Base-by-base conservation (phyloP, 2,113 vertebrate species). In the Gambusia affinis region DNA sequence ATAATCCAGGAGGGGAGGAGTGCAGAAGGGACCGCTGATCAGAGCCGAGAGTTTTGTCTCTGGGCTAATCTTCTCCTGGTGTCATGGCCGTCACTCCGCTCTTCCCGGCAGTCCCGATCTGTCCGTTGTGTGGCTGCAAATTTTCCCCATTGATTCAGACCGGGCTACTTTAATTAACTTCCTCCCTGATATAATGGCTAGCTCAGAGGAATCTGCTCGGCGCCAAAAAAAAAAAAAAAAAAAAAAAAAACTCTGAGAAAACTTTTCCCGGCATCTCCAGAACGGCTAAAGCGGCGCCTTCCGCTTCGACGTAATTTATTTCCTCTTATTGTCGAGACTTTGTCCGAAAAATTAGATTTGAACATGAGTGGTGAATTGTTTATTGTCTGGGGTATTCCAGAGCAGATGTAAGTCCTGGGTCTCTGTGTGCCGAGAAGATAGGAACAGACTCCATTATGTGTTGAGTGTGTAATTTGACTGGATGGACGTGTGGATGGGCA, bases 101-200 rank as follows among this genome's bases (percentile, higher is more conserved):
- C 87, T 79, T 77, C 82, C 88, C 89, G 86, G 90, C 85, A 70
- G 91, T 88, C 91, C 87, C 61, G 67, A 82, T 88, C 85, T 60
- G 87, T 86, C 88, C 51, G 72, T 83, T 57, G 86, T 29, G 64
- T 35, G 71, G 80, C 75, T 65, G 80, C 82, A 92, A 94, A 94
- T 93, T 93, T 93, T 92, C 72, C 88, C 90, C 86, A 91, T 93
- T 95, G 93, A 95, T 92, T 94, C 90, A 84, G 79, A 87, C 88
- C 75, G 85, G 89, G 89, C 90, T 85, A 92, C 94, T 94, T 95
- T 95, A 95, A 95, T 95, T 95, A 95, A 95, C 94, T 95, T 93
- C 84, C 76, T 87, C 68, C 70, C 83, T 87, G 85, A 94, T 93
- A 95, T 94, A 95, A 95, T 94, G 87, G 89, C 78, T 42, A 85